phyloP scores from a whole-genome alignment of 2,888 invertebrate species.

The Hylaea fasciaria region DNA sequence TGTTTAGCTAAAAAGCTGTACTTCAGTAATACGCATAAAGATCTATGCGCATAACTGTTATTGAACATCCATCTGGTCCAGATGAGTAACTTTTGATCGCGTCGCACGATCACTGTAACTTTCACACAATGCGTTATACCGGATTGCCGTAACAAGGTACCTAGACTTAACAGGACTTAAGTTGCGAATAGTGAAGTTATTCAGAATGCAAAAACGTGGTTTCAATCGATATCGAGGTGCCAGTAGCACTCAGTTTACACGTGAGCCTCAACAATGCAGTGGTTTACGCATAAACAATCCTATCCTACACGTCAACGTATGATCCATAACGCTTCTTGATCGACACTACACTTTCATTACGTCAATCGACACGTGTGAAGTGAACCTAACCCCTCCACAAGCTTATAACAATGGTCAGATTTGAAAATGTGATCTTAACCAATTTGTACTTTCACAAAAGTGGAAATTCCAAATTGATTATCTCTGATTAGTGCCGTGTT shows the following conservation, averaged over 20 bases:
- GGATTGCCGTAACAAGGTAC: too few relatives aligned
- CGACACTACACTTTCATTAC: slow-evolving; percentile 22
- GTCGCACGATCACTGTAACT: too few relatives aligned
- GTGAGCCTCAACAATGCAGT: background rate
- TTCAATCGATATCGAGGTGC: background rate
- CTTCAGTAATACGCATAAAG: too few relatives aligned
- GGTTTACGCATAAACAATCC: background rate
- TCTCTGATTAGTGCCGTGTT: slow-evolving; percentile 40
- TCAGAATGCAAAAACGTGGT: background rate
- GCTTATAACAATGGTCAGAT: slow-evolving; percentile 2
- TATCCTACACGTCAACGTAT: too few relatives aligned
- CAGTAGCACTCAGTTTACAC: slow-evolving; percentile 2
- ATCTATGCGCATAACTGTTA: too few relatives aligned
- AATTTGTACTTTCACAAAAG: slow-evolving; percentile 21
- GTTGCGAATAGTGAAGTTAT: background rate
- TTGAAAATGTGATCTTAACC: slow-evolving; percentile 8
- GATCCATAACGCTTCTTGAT: slow-evolving; percentile 27
- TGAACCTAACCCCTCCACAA: slow-evolving; percentile 1
- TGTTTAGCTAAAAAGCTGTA: too few relatives aligned
- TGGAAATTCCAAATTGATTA: slow-evolving; percentile 29
- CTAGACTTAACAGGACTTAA: background rate
- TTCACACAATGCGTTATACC: too few relatives aligned
- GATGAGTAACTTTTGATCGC: too few relatives aligned
- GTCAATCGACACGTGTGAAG: slow-evolving; percentile 14
- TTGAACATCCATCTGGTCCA: too few relatives aligned